Percentiles rank a stretch among this genome's conserved stretches.
These are phyloP conservation scores for Cecropterus lyciades DNA, from an alignment of 1,140 invertebrate genomes.

Conservation along the genomic window DNA sequence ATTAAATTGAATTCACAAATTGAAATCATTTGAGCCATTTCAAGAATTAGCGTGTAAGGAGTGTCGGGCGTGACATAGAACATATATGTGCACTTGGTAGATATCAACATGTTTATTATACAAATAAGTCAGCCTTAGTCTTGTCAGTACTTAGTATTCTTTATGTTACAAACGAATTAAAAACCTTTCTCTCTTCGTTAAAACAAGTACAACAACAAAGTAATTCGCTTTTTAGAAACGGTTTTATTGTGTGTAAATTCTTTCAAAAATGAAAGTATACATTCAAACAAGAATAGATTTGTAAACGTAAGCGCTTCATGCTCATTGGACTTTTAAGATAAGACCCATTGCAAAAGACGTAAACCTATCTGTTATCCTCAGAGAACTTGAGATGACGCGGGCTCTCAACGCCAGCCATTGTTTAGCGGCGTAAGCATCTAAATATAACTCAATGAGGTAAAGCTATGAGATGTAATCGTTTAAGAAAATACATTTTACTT, in stretches of 20 bases:
- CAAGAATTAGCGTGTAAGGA: no score
- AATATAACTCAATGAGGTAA: slow-evolving; percentile 5
- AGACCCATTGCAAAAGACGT: slow-evolving; percentile 17
- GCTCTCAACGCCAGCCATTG: slow-evolving; percentile 13
- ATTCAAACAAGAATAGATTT: slow-evolving; percentile 4
- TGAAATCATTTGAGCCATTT: no score
- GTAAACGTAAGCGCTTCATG: not conserved
- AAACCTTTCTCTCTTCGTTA: no score
- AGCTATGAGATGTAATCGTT: not conserved
- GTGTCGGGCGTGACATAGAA: no score
- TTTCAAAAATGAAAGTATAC: not conserved
- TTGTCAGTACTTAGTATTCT: no score
- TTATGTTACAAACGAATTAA: no score
- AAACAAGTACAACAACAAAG: no score
- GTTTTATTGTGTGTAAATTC: not conserved
- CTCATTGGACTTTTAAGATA: slow-evolving; percentile 11
- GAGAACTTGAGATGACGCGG: slow-evolving; percentile 14
- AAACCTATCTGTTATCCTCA: slow-evolving; percentile 20
- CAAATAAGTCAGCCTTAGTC: no score
- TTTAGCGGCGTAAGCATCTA: slow-evolving; percentile 16
- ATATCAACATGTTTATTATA: no score
- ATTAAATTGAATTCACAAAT: no score
- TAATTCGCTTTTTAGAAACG: not conserved
- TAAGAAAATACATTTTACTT: no score
- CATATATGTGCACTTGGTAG: no score